A percentile compares a stretch with the other conserved stretches of the same genome.
phyloP scores from a whole-genome alignment of 2,888 invertebrate species.

The Fragum sueziense region DNA sequence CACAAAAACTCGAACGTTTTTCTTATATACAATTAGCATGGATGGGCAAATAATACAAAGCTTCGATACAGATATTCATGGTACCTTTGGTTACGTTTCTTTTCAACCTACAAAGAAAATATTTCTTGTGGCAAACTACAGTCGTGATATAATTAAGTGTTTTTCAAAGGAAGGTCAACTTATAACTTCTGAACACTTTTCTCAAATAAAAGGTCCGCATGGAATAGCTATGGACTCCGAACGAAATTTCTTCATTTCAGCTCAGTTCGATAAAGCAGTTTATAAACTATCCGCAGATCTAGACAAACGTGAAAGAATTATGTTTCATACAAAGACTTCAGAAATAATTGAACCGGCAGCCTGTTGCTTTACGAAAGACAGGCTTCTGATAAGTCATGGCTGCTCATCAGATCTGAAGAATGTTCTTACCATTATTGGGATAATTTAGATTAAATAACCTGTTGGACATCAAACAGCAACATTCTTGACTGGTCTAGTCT shows the following conservation, averaged over 20 bases:
- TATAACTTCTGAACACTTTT: neutral
- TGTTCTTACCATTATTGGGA: neutral
- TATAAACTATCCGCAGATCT: neutral
- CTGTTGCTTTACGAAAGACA: neutral
- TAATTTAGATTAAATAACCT: no score
- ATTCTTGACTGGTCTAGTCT: no score
- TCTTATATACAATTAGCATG: neutral
- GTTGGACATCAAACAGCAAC: no score
- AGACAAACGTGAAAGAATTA: neutral
- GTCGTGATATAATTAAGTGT: neutral
- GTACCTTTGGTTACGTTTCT: neutral
- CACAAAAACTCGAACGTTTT: no score
- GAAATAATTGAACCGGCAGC: neutral
- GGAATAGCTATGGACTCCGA: neutral
- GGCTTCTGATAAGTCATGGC: neutral
- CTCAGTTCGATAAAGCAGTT: neutral
- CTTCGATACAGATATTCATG: neutral
- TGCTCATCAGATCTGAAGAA: neutral
- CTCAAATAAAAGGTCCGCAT: neutral
- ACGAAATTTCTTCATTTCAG: neutral
- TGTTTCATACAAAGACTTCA: neutral
- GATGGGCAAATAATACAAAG: neutral
- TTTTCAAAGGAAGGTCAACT: neutral
- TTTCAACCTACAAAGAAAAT: neutral
- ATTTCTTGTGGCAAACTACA: neutral